phyloP scores from a whole-genome alignment of 1,140 invertebrate genomes.

The Zaprionus africanus region DNA sequence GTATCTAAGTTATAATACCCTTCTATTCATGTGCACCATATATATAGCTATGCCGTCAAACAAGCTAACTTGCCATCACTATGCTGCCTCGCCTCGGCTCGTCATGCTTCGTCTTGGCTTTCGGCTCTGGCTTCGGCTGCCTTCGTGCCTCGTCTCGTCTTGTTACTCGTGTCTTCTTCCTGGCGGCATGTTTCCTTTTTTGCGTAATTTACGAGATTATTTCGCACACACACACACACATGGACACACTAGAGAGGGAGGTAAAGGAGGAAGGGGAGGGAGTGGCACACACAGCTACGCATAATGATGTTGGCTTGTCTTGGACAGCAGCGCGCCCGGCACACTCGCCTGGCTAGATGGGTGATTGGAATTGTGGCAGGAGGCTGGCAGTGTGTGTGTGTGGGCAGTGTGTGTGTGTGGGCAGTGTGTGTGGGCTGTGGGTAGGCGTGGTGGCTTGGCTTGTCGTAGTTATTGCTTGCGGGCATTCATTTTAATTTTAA shows the following conservation, averaged over 20 bases:
- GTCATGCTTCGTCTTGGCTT: background rate
- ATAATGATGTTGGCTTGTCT: slow-evolving; percentile 82
- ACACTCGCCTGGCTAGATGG: slow-evolving; percentile 15
- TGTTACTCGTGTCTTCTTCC: slow-evolving; percentile 36
- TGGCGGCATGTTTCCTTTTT: slow-evolving; percentile 70
- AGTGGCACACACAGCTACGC: slow-evolving; percentile 69
- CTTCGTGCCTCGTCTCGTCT: slow-evolving; percentile 11
- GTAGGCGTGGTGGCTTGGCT: slow-evolving; percentile 44
- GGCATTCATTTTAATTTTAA: slow-evolving; percentile 83
- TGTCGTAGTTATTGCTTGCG: slow-evolving; percentile 82
- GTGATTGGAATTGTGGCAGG: slow-evolving; percentile 25
- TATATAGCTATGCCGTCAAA: too few species aligned
- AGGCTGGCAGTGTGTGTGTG: slow-evolving; percentile 1
- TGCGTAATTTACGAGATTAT: slow-evolving; percentile 83
- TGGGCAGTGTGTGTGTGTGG: background rate
- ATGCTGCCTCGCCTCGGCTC: background rate
- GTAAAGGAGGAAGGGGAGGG: slow-evolving; percentile 1
- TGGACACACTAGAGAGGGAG: slow-evolving; percentile 31
- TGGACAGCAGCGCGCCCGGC: slow-evolving; percentile 64
- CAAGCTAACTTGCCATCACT: too few species aligned
- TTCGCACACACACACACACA: slow-evolving; percentile 71
- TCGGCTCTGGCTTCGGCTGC: slow-evolving; percentile 22
- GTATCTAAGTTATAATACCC: too few species aligned
- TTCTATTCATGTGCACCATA: too few species aligned
- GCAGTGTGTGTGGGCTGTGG: background rate